These are phyloP conservation scores for Volucella inanis DNA, from an alignment of 2,888 invertebrate species.

Conservation along the genomic window DNA sequence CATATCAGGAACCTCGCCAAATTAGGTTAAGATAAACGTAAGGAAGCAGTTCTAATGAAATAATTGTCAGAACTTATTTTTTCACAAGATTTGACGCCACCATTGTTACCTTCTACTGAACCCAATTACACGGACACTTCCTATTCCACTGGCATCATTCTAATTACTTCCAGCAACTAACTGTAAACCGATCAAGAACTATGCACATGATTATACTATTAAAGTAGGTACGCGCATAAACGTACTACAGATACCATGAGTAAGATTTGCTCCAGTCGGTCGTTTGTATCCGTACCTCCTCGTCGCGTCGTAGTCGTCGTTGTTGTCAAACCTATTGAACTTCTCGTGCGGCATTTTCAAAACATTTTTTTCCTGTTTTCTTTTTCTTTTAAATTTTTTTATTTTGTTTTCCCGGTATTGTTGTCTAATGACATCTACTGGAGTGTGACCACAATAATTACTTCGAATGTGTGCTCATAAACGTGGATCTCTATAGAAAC, in stretches of 20 bases:
- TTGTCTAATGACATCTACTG: slow-evolving; percentile 50
- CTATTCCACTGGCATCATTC: background rate
- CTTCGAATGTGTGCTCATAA: background rate
- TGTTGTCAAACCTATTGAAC: slow-evolving; percentile 46
- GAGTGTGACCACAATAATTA: slow-evolving; percentile 53
- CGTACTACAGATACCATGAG: background rate
- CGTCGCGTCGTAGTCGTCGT: background rate
- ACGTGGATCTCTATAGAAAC: background rate
- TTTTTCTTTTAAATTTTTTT: slow-evolving; percentile 19
- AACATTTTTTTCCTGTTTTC: slow-evolving; percentile 6
- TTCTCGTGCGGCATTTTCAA: slow-evolving; percentile 44
- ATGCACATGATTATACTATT: slow-evolving; percentile 24
- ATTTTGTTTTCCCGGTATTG: slow-evolving; percentile 48
- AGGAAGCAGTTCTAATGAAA: too few relatives aligned
- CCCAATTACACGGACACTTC: too few relatives aligned
- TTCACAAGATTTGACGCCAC: too few relatives aligned
- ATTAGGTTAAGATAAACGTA: too few relatives aligned
- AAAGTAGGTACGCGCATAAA: too few relatives aligned
- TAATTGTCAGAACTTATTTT: too few relatives aligned
- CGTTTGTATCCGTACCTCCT: slow-evolving; percentile 1
- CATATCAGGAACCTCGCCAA: too few relatives aligned
- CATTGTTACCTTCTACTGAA: too few relatives aligned
- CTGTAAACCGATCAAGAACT: slow-evolving; percentile 43
- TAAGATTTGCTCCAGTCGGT: background rate
- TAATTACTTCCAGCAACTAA: slow-evolving; percentile 42